A percentile compares a stretch with the other conserved stretches of the same genome.
These are phyloP conservation scores for Acronicta aceris DNA, from an alignment of 2,888 invertebrate species.

Conservation along the genomic window DNA sequence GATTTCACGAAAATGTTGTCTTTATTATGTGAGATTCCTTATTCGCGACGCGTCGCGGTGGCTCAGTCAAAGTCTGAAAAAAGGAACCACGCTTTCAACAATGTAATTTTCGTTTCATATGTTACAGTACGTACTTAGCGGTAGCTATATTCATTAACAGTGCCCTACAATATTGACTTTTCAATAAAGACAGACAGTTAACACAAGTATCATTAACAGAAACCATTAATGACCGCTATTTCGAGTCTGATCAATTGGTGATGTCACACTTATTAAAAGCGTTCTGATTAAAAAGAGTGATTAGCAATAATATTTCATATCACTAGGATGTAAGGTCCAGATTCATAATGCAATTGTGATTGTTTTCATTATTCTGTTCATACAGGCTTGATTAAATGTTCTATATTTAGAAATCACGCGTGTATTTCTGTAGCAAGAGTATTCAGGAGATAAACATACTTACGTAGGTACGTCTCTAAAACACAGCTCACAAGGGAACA, in stretches of 20 bases:
- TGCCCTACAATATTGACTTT: conserved; percentile 46
- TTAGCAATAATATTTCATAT: conserved; percentile 33
- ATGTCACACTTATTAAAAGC: conserved; percentile 59
- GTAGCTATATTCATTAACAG: conserved; percentile 19
- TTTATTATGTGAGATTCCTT: neutral
- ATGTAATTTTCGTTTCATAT: neutral
- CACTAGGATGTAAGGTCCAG: conserved; percentile 33
- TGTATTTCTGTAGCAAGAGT: conserved; percentile 15
- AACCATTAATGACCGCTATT: conserved; percentile 50
- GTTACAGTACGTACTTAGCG: neutral
- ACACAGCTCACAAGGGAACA: conserved; percentile 11
- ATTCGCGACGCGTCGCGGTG: neutral
- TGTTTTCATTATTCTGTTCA: conserved; percentile 44
- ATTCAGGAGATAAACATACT: conserved; percentile 7
- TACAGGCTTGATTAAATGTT: conserved; percentile 33
- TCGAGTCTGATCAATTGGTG: conserved; percentile 50
- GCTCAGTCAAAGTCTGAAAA: neutral
- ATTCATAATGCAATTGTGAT: conserved; percentile 18
- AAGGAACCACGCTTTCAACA: neutral
- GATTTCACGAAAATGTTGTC: neutral
- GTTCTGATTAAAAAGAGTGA: conserved; percentile 46
- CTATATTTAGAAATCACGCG: conserved; percentile 48
- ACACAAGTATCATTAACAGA: conserved; percentile 27
- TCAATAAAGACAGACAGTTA: conserved; percentile 44
- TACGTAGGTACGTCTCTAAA: neutral